phyloP scores from a whole-genome alignment of 2,113 vertebrate species.

The Chionis minor region DNA sequence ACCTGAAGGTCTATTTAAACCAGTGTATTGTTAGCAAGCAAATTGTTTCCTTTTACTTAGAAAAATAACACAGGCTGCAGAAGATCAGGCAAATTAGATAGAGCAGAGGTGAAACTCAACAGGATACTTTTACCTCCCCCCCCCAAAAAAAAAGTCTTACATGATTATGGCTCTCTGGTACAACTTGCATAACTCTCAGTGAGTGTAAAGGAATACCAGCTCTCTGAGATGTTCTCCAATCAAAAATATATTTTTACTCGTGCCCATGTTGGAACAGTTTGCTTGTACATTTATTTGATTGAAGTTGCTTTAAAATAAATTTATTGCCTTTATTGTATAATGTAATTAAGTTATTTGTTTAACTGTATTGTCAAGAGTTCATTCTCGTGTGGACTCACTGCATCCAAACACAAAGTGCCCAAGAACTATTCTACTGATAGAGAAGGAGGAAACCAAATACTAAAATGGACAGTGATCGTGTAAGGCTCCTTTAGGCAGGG shows the following conservation, averaged over 20 bases:
- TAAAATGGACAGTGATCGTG: not conserved
- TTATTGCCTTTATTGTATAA: not conserved
- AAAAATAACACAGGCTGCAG: slow-evolving; percentile 33
- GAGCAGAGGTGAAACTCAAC: not conserved
- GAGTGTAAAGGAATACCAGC: not conserved
- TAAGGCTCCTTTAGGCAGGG: not conserved
- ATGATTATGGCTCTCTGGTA: not conserved
- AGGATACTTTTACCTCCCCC: not conserved
- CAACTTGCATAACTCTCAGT: not conserved
- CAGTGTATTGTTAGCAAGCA: slow-evolving; percentile 43
- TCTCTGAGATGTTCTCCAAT: not conserved
- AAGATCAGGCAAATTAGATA: slow-evolving; percentile 3
- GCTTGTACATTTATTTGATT: not conserved
- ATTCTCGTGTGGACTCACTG: not conserved
- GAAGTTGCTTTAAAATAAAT: not conserved
- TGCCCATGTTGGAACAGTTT: not conserved
- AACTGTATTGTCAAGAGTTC: not conserved
- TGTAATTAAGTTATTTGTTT: not conserved
- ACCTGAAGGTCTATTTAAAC: slow-evolving; percentile 71
- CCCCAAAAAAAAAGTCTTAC: not conserved
- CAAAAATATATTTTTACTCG: not conserved
- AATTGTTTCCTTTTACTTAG: slow-evolving; percentile 52
- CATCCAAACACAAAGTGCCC: not conserved
- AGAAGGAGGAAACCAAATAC: not conserved
- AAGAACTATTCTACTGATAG: not conserved